Percentiles rank a stretch among this genome's conserved stretches.
phyloP scores from a whole-genome alignment of 2,797 vertebrate species.

The Pipistrellus nathusii region DNA sequence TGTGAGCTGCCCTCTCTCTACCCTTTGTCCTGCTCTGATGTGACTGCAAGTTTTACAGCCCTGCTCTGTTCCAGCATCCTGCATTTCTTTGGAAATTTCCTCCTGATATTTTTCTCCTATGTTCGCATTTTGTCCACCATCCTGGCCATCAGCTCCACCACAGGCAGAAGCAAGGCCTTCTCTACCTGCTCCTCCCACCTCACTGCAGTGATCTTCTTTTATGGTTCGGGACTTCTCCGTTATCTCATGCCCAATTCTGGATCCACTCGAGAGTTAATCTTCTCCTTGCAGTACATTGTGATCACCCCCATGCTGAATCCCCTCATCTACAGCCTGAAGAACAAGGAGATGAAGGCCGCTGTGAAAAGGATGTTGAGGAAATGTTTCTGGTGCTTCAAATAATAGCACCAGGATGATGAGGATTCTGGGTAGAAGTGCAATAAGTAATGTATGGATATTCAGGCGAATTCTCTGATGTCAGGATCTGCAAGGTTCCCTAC shows the following conservation, averaged over 20 bases:
- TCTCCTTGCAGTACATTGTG: slow-evolving; percentile 24
- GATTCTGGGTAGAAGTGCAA: not conserved
- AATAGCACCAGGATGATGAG: not conserved
- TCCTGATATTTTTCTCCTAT: slow-evolving; percentile 60
- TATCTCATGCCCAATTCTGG: slow-evolving; percentile 16
- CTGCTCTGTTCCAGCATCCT: not conserved
- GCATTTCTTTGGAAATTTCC: slow-evolving; percentile 55
- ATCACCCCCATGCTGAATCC: slow-evolving; percentile 25
- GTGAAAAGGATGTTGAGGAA: not conserved
- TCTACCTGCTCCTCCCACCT: slow-evolving; percentile 67
- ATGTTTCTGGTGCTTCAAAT: slow-evolving; percentile 1
- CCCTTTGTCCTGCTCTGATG: not conserved
- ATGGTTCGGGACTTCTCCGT: not conserved
- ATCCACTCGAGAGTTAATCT: not conserved
- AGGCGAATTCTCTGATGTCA: not conserved
- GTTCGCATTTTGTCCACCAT: slow-evolving; percentile 22
- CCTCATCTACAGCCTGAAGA: slow-evolving; percentile 19
- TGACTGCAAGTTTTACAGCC: slow-evolving; percentile 42
- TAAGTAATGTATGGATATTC: not conserved
- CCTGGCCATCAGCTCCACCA: slow-evolving; percentile 31
- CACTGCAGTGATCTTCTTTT: slow-evolving; percentile 9
- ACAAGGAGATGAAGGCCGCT: slow-evolving; percentile 13
- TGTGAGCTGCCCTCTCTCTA: slow-evolving; percentile 5
- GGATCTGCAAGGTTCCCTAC: not conserved
- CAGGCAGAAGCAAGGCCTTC: slow-evolving; percentile 60